These are phyloP conservation scores for Camponotus pennsylvanicus DNA, from an alignment of 1,140 invertebrate genomes.

Conservation along the genomic window DNA sequence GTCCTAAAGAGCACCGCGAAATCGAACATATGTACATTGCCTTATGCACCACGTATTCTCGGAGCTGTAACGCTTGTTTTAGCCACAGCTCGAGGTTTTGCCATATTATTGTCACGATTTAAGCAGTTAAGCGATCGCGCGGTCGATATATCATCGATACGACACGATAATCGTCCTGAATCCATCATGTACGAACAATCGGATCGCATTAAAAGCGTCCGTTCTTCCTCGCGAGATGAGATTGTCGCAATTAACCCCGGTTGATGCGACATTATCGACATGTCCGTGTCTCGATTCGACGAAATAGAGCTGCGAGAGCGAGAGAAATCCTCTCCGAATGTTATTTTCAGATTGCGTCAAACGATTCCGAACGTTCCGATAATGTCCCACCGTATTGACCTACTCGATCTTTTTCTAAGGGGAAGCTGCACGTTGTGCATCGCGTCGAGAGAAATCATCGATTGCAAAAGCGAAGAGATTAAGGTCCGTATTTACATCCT, in stretches of 20 bases:
- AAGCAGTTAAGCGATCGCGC: constrained; percentile 31
- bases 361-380: constrained; percentile 22
- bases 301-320: constrained; percentile 12
- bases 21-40: constrained; percentile 49
- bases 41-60: constrained; percentile 35
- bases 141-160: not conserved
- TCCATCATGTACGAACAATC: constrained; percentile 43
- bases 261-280: constrained; percentile 67
- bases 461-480: not conserved
- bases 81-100: constrained; percentile 28
- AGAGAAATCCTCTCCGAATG: constrained; percentile 14
- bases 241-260: constrained; percentile 22
- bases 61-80: constrained; percentile 13
- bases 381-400: constrained; percentile 5
- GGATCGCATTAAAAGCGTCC: constrained; percentile 41
- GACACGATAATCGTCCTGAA: constrained; percentile 43
- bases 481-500: constrained; percentile 21
- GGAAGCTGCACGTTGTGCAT: not conserved
- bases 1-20: constrained; percentile 48
- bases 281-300: constrained; percentile 18
- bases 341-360: constrained; percentile 63
- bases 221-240: not conserved
- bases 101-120: constrained; percentile 47
- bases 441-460: constrained; percentile 15
- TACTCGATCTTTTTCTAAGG: constrained; percentile 23